These are phyloP conservation scores for Tinamus major DNA, from an alignment of 2,797 vertebrate species.

Conservation along the genomic window DNA sequence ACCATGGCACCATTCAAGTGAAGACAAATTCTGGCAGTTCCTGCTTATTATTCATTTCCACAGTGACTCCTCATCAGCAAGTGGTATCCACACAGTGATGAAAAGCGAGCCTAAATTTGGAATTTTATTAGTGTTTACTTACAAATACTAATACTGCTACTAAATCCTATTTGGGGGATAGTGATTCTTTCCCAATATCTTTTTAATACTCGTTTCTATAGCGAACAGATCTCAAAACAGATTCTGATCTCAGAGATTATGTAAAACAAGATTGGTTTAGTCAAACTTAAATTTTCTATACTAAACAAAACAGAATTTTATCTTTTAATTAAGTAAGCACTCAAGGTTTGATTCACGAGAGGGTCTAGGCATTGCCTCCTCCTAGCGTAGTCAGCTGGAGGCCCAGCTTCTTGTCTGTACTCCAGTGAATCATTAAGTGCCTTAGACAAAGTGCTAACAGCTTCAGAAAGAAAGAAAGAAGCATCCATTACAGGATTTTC, in stretches of 20 bases:
- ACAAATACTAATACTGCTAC: not conserved
- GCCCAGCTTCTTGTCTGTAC: not conserved
- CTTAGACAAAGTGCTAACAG: not conserved
- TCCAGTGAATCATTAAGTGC: not conserved
- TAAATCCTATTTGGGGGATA: not conserved
- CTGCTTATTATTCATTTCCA: slow-evolving; percentile 36
- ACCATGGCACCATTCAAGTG: slow-evolving; percentile 2
- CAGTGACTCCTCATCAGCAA: slow-evolving; percentile 13
- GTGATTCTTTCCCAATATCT: not conserved
- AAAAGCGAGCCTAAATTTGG: slow-evolving; percentile 34
- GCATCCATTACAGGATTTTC: not conserved
- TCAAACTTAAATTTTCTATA: not conserved
- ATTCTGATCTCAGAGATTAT: not conserved
- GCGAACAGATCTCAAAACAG: not conserved
- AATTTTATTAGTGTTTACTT: slow-evolving; percentile 40
- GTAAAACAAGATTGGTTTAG: not conserved
- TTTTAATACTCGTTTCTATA: not conserved
- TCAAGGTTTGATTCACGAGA: not conserved
- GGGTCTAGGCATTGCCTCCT: not conserved
- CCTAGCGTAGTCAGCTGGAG: not conserved
- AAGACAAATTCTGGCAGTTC: slow-evolving; percentile 44
- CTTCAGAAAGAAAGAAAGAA: not conserved
- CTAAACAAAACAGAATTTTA: not conserved
- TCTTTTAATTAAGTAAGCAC: not conserved
- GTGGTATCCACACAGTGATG: not conserved